Evolutionary conservation across 92 coral and sea anemone species (phyloP).

Genomic region (Porites divaricata): DNA sequence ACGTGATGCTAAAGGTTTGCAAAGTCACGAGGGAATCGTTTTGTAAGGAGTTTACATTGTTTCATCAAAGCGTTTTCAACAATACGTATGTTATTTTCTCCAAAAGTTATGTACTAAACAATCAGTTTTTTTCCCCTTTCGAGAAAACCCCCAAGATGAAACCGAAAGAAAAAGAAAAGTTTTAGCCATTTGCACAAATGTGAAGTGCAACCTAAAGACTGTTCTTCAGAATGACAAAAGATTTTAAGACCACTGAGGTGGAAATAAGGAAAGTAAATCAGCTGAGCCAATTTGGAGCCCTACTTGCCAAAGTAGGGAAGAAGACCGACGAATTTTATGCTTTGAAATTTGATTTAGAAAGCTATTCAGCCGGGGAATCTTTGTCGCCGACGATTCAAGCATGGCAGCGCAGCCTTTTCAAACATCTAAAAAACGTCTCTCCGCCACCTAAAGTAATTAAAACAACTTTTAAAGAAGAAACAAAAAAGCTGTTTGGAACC

Average conservation of each 20-base stretch:
- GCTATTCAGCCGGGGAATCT: neutral
- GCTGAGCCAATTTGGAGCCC: neutral
- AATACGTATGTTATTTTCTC: neutral
- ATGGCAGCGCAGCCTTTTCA: conserved; percentile 4
- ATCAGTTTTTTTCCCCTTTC: neutral
- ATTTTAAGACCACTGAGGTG: neutral
- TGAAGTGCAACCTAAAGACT: neutral
- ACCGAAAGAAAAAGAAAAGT: neutral
- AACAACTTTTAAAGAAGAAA: conserved; percentile 25
- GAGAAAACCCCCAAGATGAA: too few relatives aligned
- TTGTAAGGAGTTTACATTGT: neutral
- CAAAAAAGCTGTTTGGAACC: conserved; percentile 36
- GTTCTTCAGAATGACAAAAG: neutral
- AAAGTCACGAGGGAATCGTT: too few relatives aligned
- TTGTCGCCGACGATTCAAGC: conserved; percentile 2
- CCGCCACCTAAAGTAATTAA: conserved; percentile 24
- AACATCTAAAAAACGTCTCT: conserved; percentile 12
- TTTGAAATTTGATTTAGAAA: neutral
- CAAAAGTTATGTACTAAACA: neutral
- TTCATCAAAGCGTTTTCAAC: neutral
- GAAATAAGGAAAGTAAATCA: conserved; percentile 16
- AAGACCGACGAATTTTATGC: neutral
- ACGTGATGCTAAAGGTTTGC: too few relatives aligned
- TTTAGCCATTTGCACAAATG: too few relatives aligned
- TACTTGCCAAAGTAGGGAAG: conserved; percentile 13